Percentiles rank a stretch among this genome's conserved stretches.
Conservation (phyloP, 1,140 invertebrate genomes). For the Nasonia longicornis region DNA sequence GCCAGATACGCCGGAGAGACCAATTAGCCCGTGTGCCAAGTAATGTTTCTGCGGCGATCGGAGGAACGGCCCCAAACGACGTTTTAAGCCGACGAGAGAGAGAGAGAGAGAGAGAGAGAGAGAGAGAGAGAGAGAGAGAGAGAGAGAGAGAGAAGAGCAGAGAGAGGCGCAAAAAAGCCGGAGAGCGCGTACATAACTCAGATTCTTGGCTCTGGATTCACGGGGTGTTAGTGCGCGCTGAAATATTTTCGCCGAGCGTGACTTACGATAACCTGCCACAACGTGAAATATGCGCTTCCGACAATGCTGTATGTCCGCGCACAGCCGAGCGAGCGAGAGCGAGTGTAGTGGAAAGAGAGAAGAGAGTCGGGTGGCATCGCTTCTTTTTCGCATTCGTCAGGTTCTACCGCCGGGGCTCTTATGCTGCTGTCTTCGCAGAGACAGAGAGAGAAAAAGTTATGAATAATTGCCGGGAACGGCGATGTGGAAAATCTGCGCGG, state of each 20-base stretch:
- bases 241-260: constrained; percentile 44
- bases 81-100: constrained; percentile 51
- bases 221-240: constrained; percentile 36
- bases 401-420: constrained; percentile 19
- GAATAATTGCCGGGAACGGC: not conserved
- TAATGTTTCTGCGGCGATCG: constrained; percentile 52
- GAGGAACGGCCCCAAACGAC: constrained; percentile 55
- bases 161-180: constrained; percentile 29
- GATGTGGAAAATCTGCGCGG: not conserved
- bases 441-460: not conserved
- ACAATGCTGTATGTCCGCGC: constrained; percentile 16
- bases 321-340: not conserved
- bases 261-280: constrained; percentile 41
- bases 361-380: not conserved
- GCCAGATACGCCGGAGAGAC: constrained; percentile 42
- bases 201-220: constrained; percentile 46
- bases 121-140: constrained; percentile 11
- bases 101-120: constrained; percentile 18
- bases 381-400: constrained; percentile 42
- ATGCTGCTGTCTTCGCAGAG: not conserved
- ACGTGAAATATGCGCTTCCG: constrained; percentile 40
- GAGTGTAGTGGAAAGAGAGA: not conserved
- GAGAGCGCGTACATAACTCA: constrained; percentile 42
- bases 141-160: not conserved
- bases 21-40: constrained; percentile 65